A percentile compares a stretch with the other conserved stretches of the same genome.
Evolutionary conservation across 2,888 invertebrate species (phyloP).

Genomic region (Athalia rosae): DNA sequence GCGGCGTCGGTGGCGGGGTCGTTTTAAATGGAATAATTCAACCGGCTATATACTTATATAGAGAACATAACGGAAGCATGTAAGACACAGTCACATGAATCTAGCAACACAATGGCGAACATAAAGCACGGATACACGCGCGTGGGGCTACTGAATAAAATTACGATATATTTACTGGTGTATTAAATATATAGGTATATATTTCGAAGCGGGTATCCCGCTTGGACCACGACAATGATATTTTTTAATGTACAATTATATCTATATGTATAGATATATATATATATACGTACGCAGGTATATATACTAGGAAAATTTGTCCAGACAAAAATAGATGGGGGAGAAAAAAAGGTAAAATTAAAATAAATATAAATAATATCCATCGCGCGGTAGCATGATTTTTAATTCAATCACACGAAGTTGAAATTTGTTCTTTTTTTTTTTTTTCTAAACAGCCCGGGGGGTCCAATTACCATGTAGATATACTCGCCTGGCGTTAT

Average conservation of each 20-base stretch:
- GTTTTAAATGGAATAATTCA: constrained; percentile 43
- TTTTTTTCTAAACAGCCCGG: too few relatives aligned
- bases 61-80: constrained; percentile 46
- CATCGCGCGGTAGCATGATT: too few relatives aligned
- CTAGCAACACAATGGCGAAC: constrained; percentile 48
- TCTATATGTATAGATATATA: neutral
- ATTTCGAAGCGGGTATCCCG: constrained; percentile 49
- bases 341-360: neutral
- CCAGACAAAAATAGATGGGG: neutral
- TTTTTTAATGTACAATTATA: too few relatives aligned
- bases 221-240: constrained; percentile 53
- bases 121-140: constrained; percentile 41
- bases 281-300: too few relatives aligned
- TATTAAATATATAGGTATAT: neutral
- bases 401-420: too few relatives aligned
- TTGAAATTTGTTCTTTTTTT: too few relatives aligned
- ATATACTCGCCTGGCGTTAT: too few relatives aligned
- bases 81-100: constrained; percentile 48
- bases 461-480: too few relatives aligned
- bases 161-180: constrained; percentile 55
- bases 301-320: too few relatives aligned
- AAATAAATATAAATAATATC: neutral
- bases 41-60: constrained; percentile 1
- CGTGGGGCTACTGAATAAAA: constrained; percentile 59
- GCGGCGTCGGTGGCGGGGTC: neutral